Percentiles rank a stretch among this genome's conserved stretches.
These are phyloP conservation scores for Heteromormyrus szaboi DNA, from an alignment of 2,797 vertebrate species.

Conservation along the genomic window DNA sequence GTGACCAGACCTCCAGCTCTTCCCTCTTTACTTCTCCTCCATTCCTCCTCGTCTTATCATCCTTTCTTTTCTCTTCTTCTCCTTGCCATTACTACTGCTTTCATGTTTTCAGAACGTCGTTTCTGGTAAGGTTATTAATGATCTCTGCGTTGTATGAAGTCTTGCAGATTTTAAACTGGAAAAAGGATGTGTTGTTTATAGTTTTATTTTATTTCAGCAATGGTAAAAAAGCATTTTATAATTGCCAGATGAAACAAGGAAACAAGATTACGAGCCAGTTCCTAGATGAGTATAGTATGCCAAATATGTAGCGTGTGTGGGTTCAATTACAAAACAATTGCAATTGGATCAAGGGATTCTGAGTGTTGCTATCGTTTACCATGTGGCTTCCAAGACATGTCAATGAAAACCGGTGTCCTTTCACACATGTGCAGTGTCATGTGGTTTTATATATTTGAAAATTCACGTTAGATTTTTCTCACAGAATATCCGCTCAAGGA, in stretches of 20 bases:
- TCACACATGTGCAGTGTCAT: background rate
- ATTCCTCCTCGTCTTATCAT: constrained; percentile 25
- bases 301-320: constrained; percentile 22
- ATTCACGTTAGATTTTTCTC: constrained; percentile 11
- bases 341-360: constrained; percentile 16
- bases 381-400: background rate
- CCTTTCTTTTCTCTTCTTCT: constrained; percentile 36
- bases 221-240: constrained; percentile 25
- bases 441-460: constrained; percentile 7
- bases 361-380: constrained; percentile 7
- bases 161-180: constrained; percentile 38
- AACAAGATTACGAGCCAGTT: constrained; percentile 17
- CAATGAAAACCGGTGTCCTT: background rate
- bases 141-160: constrained; percentile 22
- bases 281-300: constrained; percentile 15
- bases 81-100: constrained; percentile 39
- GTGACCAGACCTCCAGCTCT: constrained; percentile 20
- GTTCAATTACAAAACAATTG: constrained; percentile 3
- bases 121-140: constrained; percentile 9
- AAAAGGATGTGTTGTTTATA: constrained; percentile 18
- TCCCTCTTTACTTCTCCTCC: constrained; percentile 29
- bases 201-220: constrained; percentile 22
- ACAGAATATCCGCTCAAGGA: background rate
- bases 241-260: constrained; percentile 9
- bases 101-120: constrained; percentile 21